These are phyloP conservation scores for Bactericera cockerelli DNA, from an alignment of 1,140 invertebrate genomes.

Conservation along the genomic window DNA sequence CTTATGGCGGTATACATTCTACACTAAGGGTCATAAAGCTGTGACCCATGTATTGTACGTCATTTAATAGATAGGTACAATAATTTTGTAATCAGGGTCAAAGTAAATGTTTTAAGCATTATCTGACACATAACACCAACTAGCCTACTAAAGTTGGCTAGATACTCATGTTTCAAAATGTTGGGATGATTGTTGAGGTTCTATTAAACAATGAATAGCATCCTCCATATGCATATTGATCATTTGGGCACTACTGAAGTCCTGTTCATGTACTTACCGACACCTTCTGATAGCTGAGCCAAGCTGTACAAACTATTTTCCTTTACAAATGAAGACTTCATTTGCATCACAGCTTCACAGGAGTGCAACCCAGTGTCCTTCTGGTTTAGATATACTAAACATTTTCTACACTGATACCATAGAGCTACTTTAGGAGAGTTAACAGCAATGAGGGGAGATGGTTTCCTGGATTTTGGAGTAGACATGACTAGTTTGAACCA, in stretches of 20 bases:
- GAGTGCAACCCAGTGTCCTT: background rate
- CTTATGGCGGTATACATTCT: too few relatives aligned
- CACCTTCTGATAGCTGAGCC: background rate
- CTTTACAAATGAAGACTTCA: background rate
- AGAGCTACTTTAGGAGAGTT: slow-evolving; percentile 3
- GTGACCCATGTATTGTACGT: too few relatives aligned
- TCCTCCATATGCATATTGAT: background rate
- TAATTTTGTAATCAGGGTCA: too few relatives aligned
- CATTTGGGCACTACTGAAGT: background rate
- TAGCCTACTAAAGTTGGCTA: background rate
- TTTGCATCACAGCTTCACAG: background rate
- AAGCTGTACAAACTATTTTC: background rate
- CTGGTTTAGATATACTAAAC: background rate
- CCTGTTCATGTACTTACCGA: background rate
- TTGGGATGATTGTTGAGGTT: background rate
- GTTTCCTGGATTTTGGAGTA: slow-evolving; percentile 5
- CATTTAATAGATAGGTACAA: too few relatives aligned
- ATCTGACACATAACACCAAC: too few relatives aligned
- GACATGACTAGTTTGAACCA: too few relatives aligned
- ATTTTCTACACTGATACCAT: slow-evolving; percentile 1
- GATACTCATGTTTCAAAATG: background rate
- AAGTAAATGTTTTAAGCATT: too few relatives aligned
- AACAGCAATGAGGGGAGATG: background rate
- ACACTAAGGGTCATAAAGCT: too few relatives aligned
- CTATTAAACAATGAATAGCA: background rate